A percentile compares a stretch with the other conserved stretches of the same genome.
phyloP scores from a whole-genome alignment of 1,140 invertebrate genomes.

The Drosophila asahinai region DNA sequence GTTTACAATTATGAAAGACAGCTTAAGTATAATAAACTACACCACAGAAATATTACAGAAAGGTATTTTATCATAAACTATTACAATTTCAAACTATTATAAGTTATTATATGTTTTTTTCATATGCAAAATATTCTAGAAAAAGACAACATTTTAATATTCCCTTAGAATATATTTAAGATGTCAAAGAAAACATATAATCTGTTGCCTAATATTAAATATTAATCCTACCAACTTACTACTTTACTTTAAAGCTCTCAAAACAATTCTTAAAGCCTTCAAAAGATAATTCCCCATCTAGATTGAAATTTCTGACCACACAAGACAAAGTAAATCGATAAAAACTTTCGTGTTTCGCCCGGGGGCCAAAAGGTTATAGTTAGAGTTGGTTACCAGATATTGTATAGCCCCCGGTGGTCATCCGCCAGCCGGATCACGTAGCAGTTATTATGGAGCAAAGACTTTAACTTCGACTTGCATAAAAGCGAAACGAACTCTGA shows the following conservation, averaged over 20 bases:
- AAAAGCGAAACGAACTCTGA: conserved; percentile 34
- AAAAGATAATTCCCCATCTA: background rate
- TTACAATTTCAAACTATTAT: no score
- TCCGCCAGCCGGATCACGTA: conserved; percentile 28
- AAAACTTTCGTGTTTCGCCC: conserved; percentile 11
- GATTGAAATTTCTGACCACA: background rate
- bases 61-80: no score
- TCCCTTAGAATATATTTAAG: no score
- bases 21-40: background rate
- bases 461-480: background rate
- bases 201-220: background rate
- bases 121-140: no score
- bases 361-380: conserved; percentile 13
- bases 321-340: conserved; percentile 5
- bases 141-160: no score
- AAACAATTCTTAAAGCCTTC: background rate
- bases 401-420: conserved; percentile 27
- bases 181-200: no score
- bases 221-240: background rate
- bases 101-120: no score
- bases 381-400: conserved; percentile 7
- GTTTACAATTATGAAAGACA: background rate
- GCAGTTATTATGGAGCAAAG: conserved; percentile 36
- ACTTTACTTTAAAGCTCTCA: background rate
- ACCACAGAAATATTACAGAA: background rate